Conservation (phyloP, 2,113 vertebrate species). For the Catharus fuscescens region DNA sequence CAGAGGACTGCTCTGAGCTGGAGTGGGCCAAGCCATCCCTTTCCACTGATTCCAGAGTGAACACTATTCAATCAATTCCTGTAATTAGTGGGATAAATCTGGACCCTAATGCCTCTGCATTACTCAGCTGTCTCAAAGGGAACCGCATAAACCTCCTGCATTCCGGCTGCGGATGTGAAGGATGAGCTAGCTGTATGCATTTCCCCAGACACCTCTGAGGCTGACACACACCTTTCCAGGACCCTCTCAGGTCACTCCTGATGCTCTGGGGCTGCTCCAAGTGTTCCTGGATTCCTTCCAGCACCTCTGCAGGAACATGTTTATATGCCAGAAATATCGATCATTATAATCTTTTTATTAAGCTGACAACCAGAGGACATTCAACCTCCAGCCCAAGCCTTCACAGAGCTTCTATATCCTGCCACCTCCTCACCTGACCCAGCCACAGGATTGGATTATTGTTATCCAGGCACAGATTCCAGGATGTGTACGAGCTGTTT, state of each 20-base stretch:
- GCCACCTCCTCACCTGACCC: background rate
- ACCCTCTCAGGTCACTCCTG: background rate
- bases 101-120: background rate
- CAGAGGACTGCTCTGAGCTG: background rate
- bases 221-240: background rate
- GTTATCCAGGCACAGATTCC: background rate
- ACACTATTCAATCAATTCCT: background rate
- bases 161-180: accelerated
- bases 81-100: conserved; percentile 6
- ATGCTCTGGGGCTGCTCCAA: background rate
- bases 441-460: background rate
- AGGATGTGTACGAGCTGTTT: background rate
- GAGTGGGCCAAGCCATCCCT: background rate
- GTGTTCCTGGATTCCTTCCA: background rate
- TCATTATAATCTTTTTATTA: background rate
- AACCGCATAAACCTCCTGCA: background rate
- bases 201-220: background rate
- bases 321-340: background rate
- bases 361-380: background rate
- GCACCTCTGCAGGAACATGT: background rate
- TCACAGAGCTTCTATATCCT: background rate
- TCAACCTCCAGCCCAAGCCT: background rate
- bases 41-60: background rate
- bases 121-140: background rate
- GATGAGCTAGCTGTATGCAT: accelerated